Evolutionary conservation across 2,888 invertebrate genomes (phyloP), one percentile per base, ranked within the genome.

Genomic region (Taphrorychus bicolor): DNA sequence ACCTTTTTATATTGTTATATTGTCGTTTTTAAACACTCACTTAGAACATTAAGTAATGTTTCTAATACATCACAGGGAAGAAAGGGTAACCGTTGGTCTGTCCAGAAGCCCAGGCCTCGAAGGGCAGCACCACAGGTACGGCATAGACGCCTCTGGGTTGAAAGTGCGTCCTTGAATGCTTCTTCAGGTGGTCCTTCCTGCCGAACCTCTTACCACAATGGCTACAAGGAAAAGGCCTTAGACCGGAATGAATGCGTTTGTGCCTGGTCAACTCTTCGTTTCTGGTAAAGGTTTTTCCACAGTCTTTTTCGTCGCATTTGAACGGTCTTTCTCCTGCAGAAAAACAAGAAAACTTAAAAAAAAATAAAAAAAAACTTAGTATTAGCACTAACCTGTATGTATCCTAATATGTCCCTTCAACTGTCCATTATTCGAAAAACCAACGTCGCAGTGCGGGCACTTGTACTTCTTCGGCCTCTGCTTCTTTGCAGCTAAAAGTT

Each of bases 351-450:
- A 5, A 52, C 14, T 24, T 54, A 3, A 54, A 22, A 16, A 9
- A n/a, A n/a, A n/a, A n/a, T n/a, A n/a, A n/a, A n/a, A 40, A 5
- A 3, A 53, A 11, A 45, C 7, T 19, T 9, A 5, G 16, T 32
- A 14, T 54, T n/a, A 7, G 16, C 23, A 79, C 82, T 83, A 80
- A 83, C 94, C 95, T 40, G 95, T 95, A 77, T 95, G 95, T 61
- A 95, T 95, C 65, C 95, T 84, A n/a, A 94, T 88, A 78, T 96
- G 95, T 14, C 95, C 95, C 80, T 93, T 94, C 0, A 96, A 83
- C 75, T 96, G 95, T 0, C 95, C 95, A 81, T 95, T 95, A 80
- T 96, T 96, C n/a, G 94, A 94, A 80, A 96, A 96, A 0, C 93
- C 94, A 0, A 94, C 93, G 74, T 93, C 88, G 78, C 96, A 96